phyloP scores from a whole-genome alignment of 2,797 vertebrate species.

The Chromobotia macracanthus region DNA sequence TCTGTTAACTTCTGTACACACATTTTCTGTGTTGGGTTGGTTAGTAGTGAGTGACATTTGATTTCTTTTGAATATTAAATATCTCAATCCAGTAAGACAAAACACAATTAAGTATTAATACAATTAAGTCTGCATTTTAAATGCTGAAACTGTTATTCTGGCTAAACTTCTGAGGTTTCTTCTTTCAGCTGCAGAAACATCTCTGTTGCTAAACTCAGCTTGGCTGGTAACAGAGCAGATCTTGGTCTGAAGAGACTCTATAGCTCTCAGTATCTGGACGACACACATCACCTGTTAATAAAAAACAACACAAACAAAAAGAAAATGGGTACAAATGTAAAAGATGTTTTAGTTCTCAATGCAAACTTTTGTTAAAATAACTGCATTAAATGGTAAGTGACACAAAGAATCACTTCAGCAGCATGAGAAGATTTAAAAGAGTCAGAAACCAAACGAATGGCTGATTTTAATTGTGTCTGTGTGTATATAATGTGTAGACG shows the following conservation, averaged over 20 bases:
- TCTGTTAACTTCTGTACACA: no score
- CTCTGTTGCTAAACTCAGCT: slow-evolving; percentile 80
- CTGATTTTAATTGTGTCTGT: no score
- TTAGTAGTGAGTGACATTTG: not conserved
- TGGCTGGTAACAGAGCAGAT: slow-evolving; percentile 75
- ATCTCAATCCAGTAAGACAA: not conserved
- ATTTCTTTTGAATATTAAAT: no score
- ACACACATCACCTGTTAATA: slow-evolving; percentile 67
- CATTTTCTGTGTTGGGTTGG: not conserved
- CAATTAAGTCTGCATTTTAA: no score
- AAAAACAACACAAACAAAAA: slow-evolving; percentile 52
- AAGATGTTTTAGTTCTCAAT: not conserved
- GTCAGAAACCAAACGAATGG: no score
- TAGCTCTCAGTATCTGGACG: no score
- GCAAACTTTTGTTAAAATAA: no score
- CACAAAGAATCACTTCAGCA: slow-evolving; percentile 77
- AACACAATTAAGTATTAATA: no score
- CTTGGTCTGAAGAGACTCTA: slow-evolving; percentile 77
- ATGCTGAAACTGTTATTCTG: not conserved
- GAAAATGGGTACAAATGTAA: not conserved
- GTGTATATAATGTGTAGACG: no score
- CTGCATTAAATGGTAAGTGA: not conserved
- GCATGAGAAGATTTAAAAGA: slow-evolving; percentile 53
- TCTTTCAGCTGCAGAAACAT: slow-evolving; percentile 23
- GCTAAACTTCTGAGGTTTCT: no score